A percentile compares a stretch with the other conserved stretches of the same genome.
Conservation (phyloP, 2,888 invertebrate species). For the Hyalella azteca region DNA sequence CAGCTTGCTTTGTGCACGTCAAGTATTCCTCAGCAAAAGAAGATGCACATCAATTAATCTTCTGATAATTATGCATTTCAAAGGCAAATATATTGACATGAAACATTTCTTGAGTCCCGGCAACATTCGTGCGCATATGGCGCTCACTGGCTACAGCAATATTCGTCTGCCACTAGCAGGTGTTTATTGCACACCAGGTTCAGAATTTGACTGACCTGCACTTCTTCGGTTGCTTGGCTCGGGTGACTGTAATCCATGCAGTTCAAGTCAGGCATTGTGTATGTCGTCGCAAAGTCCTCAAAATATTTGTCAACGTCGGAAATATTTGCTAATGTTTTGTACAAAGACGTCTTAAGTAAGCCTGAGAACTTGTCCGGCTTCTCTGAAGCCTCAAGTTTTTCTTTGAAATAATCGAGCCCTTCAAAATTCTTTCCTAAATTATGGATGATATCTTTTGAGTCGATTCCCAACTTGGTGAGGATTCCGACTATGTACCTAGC, state of each 20-base stretch:
- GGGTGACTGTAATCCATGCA: constrained; percentile 19
- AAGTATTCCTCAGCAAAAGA: no score
- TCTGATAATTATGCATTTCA: no score
- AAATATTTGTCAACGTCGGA: background rate
- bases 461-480: background rate
- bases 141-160: constrained; percentile 13
- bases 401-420: background rate
- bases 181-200: constrained; percentile 12
- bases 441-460: background rate
- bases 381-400: background rate
- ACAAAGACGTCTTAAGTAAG: background rate
- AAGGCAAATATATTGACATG: no score
- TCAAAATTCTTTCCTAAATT: background rate
- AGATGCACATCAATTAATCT: no score
- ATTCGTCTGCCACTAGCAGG: background rate
- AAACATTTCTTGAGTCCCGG: no score
- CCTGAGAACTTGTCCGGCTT: background rate
- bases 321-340: background rate
- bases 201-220: background rate
- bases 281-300: background rate
- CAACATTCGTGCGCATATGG: no score
- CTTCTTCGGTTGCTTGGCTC: background rate
- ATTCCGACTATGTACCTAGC: background rate
- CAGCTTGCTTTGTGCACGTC: no score
- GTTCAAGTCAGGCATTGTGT: constrained; percentile 2